Evolutionary conservation across 2,797 vertebrate species (phyloP), one percentile per base, ranked within the genome.

Genomic region (Xenops minutus): DNA sequence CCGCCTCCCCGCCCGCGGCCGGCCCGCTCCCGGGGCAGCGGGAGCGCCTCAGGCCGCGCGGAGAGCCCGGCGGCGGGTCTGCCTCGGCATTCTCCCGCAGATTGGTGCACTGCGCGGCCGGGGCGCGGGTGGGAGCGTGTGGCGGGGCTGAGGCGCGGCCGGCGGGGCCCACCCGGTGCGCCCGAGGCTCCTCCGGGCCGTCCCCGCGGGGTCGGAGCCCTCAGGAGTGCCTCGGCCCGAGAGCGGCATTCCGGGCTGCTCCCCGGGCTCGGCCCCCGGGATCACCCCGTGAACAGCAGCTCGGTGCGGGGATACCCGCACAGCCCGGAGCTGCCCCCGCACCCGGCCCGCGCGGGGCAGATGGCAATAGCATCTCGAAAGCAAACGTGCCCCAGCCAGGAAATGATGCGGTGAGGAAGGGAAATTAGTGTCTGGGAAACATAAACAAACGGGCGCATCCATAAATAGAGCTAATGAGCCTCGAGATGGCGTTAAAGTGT

Each of bases 401-500:
- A 92, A 93, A 59, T 71, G n/a, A 69, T 87, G 84, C 19, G 39
- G 63, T 43, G 37, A 76, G 71, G 44, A 79, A 46, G 71, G 75
- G 81, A 73, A 79, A 91, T 85, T 55, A 54, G 67, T 30, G 61
- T 73, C 89, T 84, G 73, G 71, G 64, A 73, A 91, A 91, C 58
- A 44, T 85, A 95, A 95, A 92, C 91, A 94, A 96, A 86, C 81
- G 76, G 23, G 22, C 5, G 5, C 14, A 1, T 51, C 85, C 91
- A 79, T 88, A 92, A 94, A 92, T 82, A 93, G 85, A 59, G 24
- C 26, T 89, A 56, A 95, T 94, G 80, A 81, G 92, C 77, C 93
- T 85, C 78, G 67, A 62, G 77, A 23, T 73, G 4, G 3, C 30
- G 82, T 48, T 93, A 62, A 84, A 95, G 89, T 66, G 83, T 54